These are phyloP conservation scores for Illadopsis cleaveri DNA, from an alignment of 2,113 vertebrate genomes.

Conservation along the genomic window DNA sequence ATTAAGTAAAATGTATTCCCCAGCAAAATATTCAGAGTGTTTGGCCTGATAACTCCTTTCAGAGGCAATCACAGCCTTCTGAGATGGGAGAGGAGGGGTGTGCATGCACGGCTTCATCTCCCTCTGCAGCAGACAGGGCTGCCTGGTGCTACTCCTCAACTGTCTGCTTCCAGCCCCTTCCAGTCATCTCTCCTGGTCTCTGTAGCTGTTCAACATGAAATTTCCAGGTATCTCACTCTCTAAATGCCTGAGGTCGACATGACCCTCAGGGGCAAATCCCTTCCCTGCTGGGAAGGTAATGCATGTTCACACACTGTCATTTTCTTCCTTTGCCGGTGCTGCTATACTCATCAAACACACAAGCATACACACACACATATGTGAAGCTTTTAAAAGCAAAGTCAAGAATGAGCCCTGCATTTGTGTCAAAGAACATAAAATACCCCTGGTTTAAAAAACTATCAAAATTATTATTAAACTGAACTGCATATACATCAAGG, in stretches of 20 bases:
- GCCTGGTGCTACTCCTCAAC: background rate
- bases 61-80: background rate
- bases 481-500: background rate
- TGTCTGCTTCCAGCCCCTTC: background rate
- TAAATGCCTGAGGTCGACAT: background rate
- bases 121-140: background rate
- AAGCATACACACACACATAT: rapidly evolving
- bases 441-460: background rate
- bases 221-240: slow-evolving; percentile 35
- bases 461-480: background rate
- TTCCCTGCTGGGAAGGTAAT: slow-evolving; percentile 19
- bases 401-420: background rate
- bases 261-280: background rate
- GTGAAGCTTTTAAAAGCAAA: background rate
- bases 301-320: slow-evolving; percentile 16
- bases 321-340: slow-evolving; percentile 29
- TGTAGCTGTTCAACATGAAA: background rate
- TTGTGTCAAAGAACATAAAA: background rate
- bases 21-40: slow-evolving; percentile 9
- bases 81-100: background rate
- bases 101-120: rapidly evolving
- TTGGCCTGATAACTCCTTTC: background rate
- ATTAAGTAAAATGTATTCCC: background rate
- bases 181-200: background rate
- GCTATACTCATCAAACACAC: background rate